Evolutionary conservation across 2,888 invertebrate genomes (phyloP), one percentile per base, ranked within the genome.

Genomic region (Bimastos eiseni): DNA sequence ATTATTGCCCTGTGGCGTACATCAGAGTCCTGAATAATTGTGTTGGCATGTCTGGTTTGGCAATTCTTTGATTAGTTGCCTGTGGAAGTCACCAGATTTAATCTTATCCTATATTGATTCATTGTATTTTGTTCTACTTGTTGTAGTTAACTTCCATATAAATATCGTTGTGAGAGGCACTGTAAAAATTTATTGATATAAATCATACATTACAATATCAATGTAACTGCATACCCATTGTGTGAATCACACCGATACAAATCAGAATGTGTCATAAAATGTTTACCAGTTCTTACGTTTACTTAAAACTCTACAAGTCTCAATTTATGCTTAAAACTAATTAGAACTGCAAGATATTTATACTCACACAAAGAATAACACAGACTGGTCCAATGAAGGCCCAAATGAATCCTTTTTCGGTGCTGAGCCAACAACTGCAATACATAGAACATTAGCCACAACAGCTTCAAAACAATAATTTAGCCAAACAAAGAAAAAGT

Each of bases 351-450:
- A 98, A 70, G 70, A 30, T 30, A 93, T 98, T 98, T 92, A 97
- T 95, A 91, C 89, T 83, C 55, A 91, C 90, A 41, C 70, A 38
- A 37, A 98, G 96, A 93, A 98, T 98, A 92, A 97, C 95, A 92
- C 97, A 96, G 89, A 98, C 98, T 44, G 98, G 98, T 89, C 97
- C 97, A 90, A 98, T 97, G 95, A 98, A 99, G 95, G 97, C 97
- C 95, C 98, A 97, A 95, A 98, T 97, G 95, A 98, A 98, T 95
- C 98, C 97, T 93, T 97, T 96, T 93, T 98, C 97, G 0, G 97
- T 97, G 93, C 97, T 96, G 92, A 98, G 96, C 97, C 98, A 97
- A 95, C 98, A 98, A 95, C 95, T 95, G 93, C 89, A 94, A 84
- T 49, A 49, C 70, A n/a, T 30, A 70, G 70, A 70, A n/a, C 5